These are phyloP conservation scores for Pentamera pediparva DNA, from an alignment of 53 echinoderm and acorn worm genomes.

Conservation along the genomic window DNA sequence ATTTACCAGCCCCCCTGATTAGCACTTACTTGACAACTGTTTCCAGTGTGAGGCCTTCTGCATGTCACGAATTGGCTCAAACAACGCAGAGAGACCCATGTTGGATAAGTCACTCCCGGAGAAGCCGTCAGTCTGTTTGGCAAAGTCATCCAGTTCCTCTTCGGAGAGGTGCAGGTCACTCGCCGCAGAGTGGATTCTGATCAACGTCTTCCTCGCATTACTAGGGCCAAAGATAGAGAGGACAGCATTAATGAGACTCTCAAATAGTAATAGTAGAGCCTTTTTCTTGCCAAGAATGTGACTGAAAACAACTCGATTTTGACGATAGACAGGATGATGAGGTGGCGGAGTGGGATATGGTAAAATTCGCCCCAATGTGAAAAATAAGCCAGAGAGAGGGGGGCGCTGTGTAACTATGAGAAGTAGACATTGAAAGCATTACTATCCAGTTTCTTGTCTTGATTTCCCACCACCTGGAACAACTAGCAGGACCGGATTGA, in stretches of 20 bases:
- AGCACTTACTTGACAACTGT: slow-evolving; percentile 45
- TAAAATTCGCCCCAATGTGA: too few species aligned
- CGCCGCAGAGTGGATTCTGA: slow-evolving; percentile 72
- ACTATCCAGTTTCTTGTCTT: too few species aligned
- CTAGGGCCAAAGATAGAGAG: slow-evolving; percentile 35
- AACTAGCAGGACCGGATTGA: too few species aligned
- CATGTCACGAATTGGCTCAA: slow-evolving; percentile 88
- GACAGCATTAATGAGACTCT: not conserved
- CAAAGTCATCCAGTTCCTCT: slow-evolving; percentile 66
- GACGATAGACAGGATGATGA: not conserved
- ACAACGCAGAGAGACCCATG: slow-evolving; percentile 72
- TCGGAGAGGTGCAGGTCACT: slow-evolving; percentile 54
- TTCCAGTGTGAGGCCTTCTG: slow-evolving; percentile 74
- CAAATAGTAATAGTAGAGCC: too few species aligned
- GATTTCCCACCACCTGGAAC: too few species aligned
- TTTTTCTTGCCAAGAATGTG: not conserved
- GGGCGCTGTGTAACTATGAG: too few species aligned
- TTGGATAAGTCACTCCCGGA: slow-evolving; percentile 95
- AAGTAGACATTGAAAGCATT: too few species aligned
- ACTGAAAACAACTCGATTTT: not conserved
- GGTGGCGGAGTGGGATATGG: too few species aligned
- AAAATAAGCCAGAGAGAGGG: too few species aligned
- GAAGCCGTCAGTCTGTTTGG: slow-evolving; percentile 70
- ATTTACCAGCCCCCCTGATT: too few species aligned
- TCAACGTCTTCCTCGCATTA: slow-evolving; percentile 62